Base-by-base conservation (phyloP, 2,888 invertebrate species). In the Tenthredo notha region DNA sequence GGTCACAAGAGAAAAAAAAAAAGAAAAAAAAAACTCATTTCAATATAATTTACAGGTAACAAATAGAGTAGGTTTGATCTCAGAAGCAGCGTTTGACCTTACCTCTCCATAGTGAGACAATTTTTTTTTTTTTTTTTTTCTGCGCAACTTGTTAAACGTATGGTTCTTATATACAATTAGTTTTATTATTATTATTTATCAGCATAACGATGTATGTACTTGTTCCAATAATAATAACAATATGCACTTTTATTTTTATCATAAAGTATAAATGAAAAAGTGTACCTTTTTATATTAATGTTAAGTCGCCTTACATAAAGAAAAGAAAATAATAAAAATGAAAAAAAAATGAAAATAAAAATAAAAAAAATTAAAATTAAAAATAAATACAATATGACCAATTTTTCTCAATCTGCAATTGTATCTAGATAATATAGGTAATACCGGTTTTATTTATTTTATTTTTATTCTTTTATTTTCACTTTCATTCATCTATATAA, bases 211-310 rank as follows among this genome's bases (percentile, higher is more conserved):
- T 89, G 88, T 89, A 91, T 89, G 88, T 90, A 90, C 88, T 91
- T 90, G 89, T 90, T 90, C 88, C 88, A 88, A 89, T 75, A 85
- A 84, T 74, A 50, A 86, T 84, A 85, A 84, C 65, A 84, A 87
- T 86, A 86, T 86, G 86, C 85, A 87, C 86, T 89, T 89, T 92
- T 91, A 91, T 91, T 92, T 89, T 88, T 90, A 91, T 90, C 90
- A 89, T 89, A 89, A 86, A 75, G 85, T 88, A 88, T 87, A 74
- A 74, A 74, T 43, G n/a, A 88, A 89, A 86, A 90, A 90, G 89
- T 91, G 90, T 91, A 91, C 90, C 90, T 90, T 91, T 91, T 91
- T 90, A 89, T 90, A 90, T 91, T 89, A 90, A 86, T 90, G 88
- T 91, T 90, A 90, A 90, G 90, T 90, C 90, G 90, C 89, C 90